Percentiles rank a stretch among this genome's conserved stretches.
These are phyloP conservation scores for Poecilus cupreus DNA, from an alignment of 2,888 invertebrate genomes.

Conservation along the genomic window DNA sequence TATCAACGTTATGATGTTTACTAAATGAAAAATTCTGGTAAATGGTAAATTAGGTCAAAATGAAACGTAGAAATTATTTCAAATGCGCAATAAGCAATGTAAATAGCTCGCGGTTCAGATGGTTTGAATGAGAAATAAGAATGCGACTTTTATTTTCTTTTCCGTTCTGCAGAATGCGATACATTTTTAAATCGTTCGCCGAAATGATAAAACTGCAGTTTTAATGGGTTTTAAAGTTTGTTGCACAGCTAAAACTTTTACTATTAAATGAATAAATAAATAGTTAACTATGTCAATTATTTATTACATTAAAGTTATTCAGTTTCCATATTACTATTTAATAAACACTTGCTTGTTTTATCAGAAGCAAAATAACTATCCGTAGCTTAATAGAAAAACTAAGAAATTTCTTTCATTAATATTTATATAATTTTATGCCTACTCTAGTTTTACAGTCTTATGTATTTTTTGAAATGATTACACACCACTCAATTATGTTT, in stretches of 20 bases:
- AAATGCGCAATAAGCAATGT: background rate
- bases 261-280: slow-evolving; percentile 16
- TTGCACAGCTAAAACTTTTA: background rate
- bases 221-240: background rate
- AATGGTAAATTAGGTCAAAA: slow-evolving; percentile 5
- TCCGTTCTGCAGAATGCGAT: background rate
- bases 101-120: background rate
- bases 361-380: too few relatives aligned
- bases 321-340: too few relatives aligned
- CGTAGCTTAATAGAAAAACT: too few relatives aligned
- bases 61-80: background rate
- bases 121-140: background rate
- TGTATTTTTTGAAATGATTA: too few relatives aligned
- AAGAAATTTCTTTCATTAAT: too few relatives aligned
- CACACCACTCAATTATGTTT: too few relatives aligned
- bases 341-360: too few relatives aligned
- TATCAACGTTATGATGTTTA: background rate
- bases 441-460: too few relatives aligned
- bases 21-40: background rate
- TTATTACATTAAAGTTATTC: background rate
- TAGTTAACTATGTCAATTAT: background rate
- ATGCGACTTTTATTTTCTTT: background rate
- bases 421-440: too few relatives aligned
- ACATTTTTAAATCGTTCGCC: background rate
- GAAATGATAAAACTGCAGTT: background rate